Conservation (phyloP, 2,888 invertebrate species). For the Incurvaria masculella region DNA sequence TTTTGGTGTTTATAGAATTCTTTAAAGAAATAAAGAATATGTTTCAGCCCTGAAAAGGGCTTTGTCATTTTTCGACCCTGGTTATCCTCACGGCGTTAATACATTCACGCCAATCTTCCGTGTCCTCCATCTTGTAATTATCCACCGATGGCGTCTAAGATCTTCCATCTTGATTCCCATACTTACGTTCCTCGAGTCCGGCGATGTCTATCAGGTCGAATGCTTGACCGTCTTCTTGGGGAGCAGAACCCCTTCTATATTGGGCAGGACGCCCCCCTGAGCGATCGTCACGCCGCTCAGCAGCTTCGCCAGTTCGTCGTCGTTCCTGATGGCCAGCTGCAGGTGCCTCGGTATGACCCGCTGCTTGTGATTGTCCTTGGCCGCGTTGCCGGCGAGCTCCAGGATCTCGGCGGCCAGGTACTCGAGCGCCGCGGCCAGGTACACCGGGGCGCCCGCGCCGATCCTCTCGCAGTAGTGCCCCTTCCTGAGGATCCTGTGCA, state of each 20-base stretch:
- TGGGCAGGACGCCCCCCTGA: slow-evolving; percentile 31
- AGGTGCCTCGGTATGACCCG: slow-evolving; percentile 36
- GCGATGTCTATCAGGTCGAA: too few species aligned
- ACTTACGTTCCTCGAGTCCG: too few species aligned
- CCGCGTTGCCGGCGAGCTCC: slow-evolving; percentile 61
- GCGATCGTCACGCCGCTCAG: slow-evolving; percentile 29
- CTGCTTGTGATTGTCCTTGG: slow-evolving; percentile 63
- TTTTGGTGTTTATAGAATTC: too few species aligned
- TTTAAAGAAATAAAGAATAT: too few species aligned
- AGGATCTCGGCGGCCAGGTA: slow-evolving; percentile 67
- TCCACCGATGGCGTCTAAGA: too few species aligned
- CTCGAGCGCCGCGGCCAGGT: slow-evolving; percentile 58
- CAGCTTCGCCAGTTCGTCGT: slow-evolving; percentile 33
- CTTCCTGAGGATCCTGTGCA: slow-evolving; percentile 54
- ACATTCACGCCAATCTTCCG: too few species aligned
- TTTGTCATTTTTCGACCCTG: too few species aligned
- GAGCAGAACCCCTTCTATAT: slow-evolving; percentile 28
- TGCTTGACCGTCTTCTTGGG: slow-evolving; percentile 16
- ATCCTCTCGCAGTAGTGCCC: slow-evolving; percentile 60
- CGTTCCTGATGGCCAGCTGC: slow-evolving; percentile 31
- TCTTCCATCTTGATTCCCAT: too few species aligned
- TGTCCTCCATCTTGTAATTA: too few species aligned
- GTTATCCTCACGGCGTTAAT: too few species aligned
- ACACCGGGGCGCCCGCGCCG: slow-evolving; percentile 52
- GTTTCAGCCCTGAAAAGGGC: not conserved